These are phyloP conservation scores for Drosophila lini DNA, from an alignment of 1,140 invertebrate genomes.

Conservation along the genomic window DNA sequence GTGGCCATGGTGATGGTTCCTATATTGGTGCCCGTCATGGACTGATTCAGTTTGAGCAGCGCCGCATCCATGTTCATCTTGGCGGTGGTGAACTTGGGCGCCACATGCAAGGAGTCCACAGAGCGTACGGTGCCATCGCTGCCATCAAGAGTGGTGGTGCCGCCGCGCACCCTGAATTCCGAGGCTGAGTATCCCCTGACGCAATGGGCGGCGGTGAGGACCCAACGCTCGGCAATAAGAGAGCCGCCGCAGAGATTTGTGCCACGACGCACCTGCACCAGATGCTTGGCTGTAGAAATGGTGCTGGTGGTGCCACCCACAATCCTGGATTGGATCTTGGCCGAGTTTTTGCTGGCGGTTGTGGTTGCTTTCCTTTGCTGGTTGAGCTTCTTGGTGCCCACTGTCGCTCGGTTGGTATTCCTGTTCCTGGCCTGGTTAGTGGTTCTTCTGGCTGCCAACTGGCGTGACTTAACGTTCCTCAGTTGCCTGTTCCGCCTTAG, in stretches of 20 bases:
- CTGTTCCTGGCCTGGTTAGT: slow-evolving; percentile 5
- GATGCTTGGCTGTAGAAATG: slow-evolving; percentile 13
- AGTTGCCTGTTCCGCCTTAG: slow-evolving; percentile 6
- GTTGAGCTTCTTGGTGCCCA: neutral
- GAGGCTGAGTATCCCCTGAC: slow-evolving; percentile 11
- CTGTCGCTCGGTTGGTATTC: slow-evolving; percentile 1
- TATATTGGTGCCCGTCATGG: slow-evolving; percentile 56
- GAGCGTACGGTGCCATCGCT: slow-evolving; percentile 24
- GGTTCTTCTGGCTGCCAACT: neutral
- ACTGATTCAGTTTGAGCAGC: slow-evolving; percentile 35
- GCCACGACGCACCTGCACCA: slow-evolving; percentile 55
- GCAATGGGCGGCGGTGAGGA: slow-evolving; percentile 60
- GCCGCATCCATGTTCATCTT: slow-evolving; percentile 58
- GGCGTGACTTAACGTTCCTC: neutral
- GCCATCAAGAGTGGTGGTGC: slow-evolving; percentile 42
- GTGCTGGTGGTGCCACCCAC: slow-evolving; percentile 31
- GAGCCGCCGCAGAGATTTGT: slow-evolving; percentile 49
- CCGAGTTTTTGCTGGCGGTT: neutral
- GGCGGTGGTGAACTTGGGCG: slow-evolving; percentile 24
- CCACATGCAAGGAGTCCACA: slow-evolving; percentile 7
- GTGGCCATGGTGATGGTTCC: slow-evolving; percentile 40
- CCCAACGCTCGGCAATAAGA: slow-evolving; percentile 24
- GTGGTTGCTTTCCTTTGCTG: neutral
- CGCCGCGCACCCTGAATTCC: slow-evolving; percentile 28
- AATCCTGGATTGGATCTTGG: slow-evolving; percentile 44